phyloP scores from a whole-genome alignment of 2,888 invertebrate genomes.

The Eupithecia inturbata region DNA sequence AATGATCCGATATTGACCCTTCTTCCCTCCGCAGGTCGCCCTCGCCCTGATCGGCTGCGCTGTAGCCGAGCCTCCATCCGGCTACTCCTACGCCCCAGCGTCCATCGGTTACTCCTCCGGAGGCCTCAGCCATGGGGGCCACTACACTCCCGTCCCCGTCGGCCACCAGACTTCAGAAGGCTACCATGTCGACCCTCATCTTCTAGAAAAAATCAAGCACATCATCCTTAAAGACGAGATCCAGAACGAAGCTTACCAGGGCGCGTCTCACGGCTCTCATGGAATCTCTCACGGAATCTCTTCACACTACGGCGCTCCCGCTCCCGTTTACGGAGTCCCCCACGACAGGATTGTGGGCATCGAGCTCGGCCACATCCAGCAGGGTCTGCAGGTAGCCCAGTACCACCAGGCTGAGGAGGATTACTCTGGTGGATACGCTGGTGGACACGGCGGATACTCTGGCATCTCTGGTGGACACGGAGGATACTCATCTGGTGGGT shows the following conservation, averaged over 20 bases:
- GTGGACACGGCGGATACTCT: constrained; percentile 58
- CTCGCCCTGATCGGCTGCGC: constrained; percentile 90
- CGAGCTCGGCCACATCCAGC: constrained; percentile 92
- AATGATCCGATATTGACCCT: not conserved
- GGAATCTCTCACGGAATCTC: constrained; percentile 81
- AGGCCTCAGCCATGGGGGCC: constrained; percentile 88
- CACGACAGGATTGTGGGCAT: constrained; percentile 89
- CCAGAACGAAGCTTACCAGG: constrained; percentile 80
- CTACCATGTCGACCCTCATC: constrained; percentile 90
- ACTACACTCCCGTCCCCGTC: constrained; percentile 89
- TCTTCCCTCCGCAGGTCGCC: constrained; percentile 76
- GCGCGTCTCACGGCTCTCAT: constrained; percentile 76
- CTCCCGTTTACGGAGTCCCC: constrained; percentile 88
- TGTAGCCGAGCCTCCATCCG: constrained; percentile 90
- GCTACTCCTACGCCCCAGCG: constrained; percentile 85
- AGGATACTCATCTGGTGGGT: constrained; percentile 45
- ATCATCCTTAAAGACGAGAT: constrained; percentile 92
- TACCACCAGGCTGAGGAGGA: constrained; percentile 89
- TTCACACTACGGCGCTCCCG: constrained; percentile 88
- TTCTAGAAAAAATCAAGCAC: constrained; percentile 92
- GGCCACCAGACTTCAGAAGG: constrained; percentile 92
- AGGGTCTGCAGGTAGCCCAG: constrained; percentile 94
- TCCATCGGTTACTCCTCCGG: constrained; percentile 85
- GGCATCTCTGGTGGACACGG: constrained; percentile 52
- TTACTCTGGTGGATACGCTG: constrained; percentile 67